Conservation (phyloP, 2,888 invertebrate species). For the Tuberolachnus salignus region DNA sequence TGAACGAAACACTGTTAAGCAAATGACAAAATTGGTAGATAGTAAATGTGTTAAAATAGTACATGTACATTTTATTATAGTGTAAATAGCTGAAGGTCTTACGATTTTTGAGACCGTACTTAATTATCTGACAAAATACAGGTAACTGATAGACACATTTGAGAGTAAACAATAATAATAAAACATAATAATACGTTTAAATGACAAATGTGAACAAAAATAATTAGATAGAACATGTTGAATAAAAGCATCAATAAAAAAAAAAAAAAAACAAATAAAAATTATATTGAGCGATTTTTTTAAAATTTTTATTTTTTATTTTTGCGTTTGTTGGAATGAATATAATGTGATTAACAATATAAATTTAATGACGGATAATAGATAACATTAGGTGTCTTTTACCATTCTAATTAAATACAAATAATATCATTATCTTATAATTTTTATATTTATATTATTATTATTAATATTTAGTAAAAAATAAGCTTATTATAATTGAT, state of each 20-base stretch:
- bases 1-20: constrained; percentile 45
- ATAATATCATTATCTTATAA: background rate
- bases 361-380: constrained; percentile 34
- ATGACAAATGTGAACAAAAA: constrained; percentile 38
- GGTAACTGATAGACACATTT: constrained; percentile 32
- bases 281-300: constrained; percentile 43
- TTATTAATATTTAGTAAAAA: constrained; percentile 27
- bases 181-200: constrained; percentile 42
- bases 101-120: background rate
- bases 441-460: constrained; percentile 5
- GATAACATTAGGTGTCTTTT: constrained; percentile 32
- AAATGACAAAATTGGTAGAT: constrained; percentile 39
- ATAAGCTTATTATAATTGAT: constrained; percentile 36
- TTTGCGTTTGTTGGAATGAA: constrained; percentile 43
- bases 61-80: constrained; percentile 6
- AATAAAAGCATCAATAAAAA: constrained; percentile 43
- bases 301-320: background rate
- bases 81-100: constrained; percentile 16
- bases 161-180: constrained; percentile 29
- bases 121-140: constrained; percentile 23
- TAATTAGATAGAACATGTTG: constrained; percentile 21
- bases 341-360: constrained; percentile 25
- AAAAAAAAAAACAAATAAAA: constrained; percentile 27
- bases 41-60: constrained; percentile 34
- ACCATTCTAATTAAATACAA: constrained; percentile 32